A percentile compares a stretch with the other conserved stretches of the same genome.
These are phyloP conservation scores for Penaeus japonicus DNA, from an alignment of 1,140 invertebrate species.

Conservation along the genomic window DNA sequence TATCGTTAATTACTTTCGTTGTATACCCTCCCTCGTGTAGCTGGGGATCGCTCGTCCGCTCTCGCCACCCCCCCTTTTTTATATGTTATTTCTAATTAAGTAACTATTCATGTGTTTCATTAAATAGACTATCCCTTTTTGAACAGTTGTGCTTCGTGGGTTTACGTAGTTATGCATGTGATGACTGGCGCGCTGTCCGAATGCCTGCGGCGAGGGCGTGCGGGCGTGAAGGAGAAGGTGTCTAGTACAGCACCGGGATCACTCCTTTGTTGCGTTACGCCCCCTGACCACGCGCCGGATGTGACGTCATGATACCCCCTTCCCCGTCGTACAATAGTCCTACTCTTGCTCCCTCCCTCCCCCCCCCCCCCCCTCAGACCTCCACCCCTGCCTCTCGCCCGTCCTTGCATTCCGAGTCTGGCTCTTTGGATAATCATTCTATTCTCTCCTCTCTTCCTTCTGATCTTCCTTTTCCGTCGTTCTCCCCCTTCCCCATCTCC, in stretches of 20 bases:
- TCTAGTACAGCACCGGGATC: not conserved
- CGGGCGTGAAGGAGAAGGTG: too few relatives aligned
- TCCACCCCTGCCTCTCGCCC: not conserved
- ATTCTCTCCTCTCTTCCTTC: not conserved
- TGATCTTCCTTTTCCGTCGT: not conserved
- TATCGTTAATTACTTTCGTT: too few relatives aligned
- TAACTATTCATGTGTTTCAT: too few relatives aligned
- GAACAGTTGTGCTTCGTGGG: too few relatives aligned
- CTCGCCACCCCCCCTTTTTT: too few relatives aligned
- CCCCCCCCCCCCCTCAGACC: not conserved
- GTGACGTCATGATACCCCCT: not conserved
- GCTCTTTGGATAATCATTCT: not conserved
- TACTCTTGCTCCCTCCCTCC: not conserved
- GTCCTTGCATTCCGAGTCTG: not conserved
- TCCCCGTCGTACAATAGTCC: too few relatives aligned
- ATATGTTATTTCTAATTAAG: too few relatives aligned
- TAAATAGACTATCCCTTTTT: too few relatives aligned
- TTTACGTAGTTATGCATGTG: too few relatives aligned
- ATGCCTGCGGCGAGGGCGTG: not conserved
- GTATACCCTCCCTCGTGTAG: too few relatives aligned
- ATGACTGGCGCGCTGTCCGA: too few relatives aligned
- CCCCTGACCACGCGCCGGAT: conserved; percentile 6
- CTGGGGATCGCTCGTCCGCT: too few relatives aligned
- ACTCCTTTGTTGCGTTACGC: conserved; percentile 15
- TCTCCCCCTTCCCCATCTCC: not conserved